A percentile compares a stretch with the other conserved stretches of the same genome.
Conservation (phyloP, 2,797 vertebrate genomes). For the Aulostomus chinensis region DNA sequence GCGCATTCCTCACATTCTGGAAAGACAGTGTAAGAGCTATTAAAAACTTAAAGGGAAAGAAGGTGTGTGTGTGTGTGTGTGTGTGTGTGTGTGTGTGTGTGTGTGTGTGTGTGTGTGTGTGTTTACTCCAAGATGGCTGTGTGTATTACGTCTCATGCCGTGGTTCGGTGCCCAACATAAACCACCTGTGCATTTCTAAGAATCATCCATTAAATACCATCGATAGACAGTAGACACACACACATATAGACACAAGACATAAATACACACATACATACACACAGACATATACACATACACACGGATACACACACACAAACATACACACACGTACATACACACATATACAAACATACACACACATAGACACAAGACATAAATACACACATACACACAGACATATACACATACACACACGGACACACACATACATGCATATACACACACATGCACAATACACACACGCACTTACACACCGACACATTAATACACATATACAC, state of each 20-base stretch:
- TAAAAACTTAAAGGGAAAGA: slow-evolving; percentile 57
- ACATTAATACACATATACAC: slow-evolving; percentile 20
- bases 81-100: slow-evolving; percentile 7
- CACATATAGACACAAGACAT: too few relatives aligned
- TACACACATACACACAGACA: slow-evolving; percentile 20
- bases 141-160: slow-evolving; percentile 45
- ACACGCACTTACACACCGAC: slow-evolving; percentile 35
- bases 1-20: slow-evolving; percentile 69
- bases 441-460: slow-evolving; percentile 19
- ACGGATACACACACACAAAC: too few relatives aligned
- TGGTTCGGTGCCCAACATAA: slow-evolving; percentile 9
- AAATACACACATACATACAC: slow-evolving; percentile 19
- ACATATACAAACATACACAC: slow-evolving; percentile 21
- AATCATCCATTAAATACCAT: slow-evolving; percentile 38
- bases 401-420: slow-evolving; percentile 20
- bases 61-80: slow-evolving; percentile 4
- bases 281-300: too few relatives aligned
- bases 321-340: slow-evolving; percentile 20
- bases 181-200: slow-evolving; percentile 22
- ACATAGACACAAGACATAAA: too few relatives aligned
- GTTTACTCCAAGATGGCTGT: neutral
- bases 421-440: slow-evolving; percentile 19
- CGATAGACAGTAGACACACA: slow-evolving; percentile 22
- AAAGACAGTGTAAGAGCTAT: slow-evolving; percentile 59
- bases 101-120: neutral